These are phyloP conservation scores for Scarus forsteni DNA, from an alignment of 2,797 vertebrate species.

Conservation along the genomic window DNA sequence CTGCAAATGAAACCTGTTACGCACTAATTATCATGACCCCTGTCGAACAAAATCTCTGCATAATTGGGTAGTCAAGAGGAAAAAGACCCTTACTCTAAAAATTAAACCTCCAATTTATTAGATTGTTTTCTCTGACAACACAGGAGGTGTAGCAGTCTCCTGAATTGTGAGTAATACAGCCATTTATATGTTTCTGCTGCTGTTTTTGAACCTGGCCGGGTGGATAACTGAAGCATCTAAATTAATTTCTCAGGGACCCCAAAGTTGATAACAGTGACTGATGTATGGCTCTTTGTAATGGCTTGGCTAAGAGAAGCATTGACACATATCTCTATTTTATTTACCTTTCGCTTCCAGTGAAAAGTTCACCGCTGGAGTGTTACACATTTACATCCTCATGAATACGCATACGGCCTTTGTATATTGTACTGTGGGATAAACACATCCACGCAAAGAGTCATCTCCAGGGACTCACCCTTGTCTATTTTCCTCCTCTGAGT, in stretches of 20 bases:
- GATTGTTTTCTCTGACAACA: conserved; percentile 46
- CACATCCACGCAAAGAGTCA: conserved; percentile 23
- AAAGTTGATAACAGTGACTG: conserved; percentile 66
- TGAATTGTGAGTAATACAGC: conserved; percentile 45
- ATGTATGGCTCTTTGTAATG: conserved; percentile 62
- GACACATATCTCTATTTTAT: conserved; percentile 41
- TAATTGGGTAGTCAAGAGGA: conserved; percentile 61
- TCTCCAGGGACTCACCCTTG: conserved; percentile 41
- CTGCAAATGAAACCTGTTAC: conserved; percentile 68
- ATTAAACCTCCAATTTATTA: conserved; percentile 48
- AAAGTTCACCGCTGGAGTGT: conserved; percentile 49
- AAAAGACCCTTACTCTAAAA: conserved; percentile 31
- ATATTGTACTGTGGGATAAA: conserved; percentile 49
- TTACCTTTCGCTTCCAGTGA: conserved; percentile 57
- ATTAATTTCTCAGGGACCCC: conserved; percentile 81
- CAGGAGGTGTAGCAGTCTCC: conserved; percentile 31
- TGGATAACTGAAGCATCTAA: conserved; percentile 71
- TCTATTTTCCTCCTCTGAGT: conserved; percentile 37
- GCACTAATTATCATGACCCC: conserved; percentile 53
- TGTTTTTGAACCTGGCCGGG: conserved; percentile 63
- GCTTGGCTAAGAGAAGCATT: conserved; percentile 26
- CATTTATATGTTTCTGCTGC: conserved; percentile 66
- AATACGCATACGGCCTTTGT: conserved; percentile 57
- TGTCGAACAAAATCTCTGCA: conserved; percentile 60
- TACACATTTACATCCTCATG: conserved; percentile 64